Percentiles rank a stretch among this genome's conserved stretches.
These are phyloP conservation scores for Alauda arvensis DNA, from an alignment of 2,797 vertebrate species.

Conservation along the genomic window DNA sequence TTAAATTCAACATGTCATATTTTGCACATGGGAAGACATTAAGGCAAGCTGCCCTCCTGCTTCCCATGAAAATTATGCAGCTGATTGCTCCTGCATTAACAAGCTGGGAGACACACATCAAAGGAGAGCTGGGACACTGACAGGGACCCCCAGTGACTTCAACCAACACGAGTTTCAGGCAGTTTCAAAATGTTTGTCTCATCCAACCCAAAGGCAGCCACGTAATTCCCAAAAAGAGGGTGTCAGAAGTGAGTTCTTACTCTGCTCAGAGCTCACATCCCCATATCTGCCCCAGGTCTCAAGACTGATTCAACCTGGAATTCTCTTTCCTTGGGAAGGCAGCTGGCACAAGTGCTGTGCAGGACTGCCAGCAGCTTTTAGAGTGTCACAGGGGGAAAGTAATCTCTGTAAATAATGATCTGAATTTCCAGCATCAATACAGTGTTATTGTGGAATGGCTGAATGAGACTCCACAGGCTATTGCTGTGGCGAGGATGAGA, in stretches of 20 bases:
- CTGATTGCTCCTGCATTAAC: neutral
- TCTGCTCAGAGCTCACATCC: neutral
- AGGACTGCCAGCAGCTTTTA: neutral
- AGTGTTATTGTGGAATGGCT: neutral
- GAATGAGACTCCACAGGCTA: neutral
- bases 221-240: neutral
- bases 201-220: neutral
- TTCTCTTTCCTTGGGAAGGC: neutral
- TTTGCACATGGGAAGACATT: neutral
- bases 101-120: neutral
- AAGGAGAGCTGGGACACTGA: neutral
- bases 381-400: neutral
- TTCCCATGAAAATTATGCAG: neutral
- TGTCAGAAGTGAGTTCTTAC: neutral
- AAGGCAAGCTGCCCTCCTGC: neutral
- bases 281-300: neutral
- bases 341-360: neutral
- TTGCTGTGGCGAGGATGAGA: neutral
- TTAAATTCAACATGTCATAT: neutral
- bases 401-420: neutral
- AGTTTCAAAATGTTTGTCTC: neutral
- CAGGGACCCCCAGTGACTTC: neutral
- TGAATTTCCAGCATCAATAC: neutral
- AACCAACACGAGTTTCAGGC: neutral
- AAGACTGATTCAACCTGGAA: neutral